Base-by-base conservation (phyloP, 1,140 invertebrate genomes). In the Sarcophaga bullata region DNA sequence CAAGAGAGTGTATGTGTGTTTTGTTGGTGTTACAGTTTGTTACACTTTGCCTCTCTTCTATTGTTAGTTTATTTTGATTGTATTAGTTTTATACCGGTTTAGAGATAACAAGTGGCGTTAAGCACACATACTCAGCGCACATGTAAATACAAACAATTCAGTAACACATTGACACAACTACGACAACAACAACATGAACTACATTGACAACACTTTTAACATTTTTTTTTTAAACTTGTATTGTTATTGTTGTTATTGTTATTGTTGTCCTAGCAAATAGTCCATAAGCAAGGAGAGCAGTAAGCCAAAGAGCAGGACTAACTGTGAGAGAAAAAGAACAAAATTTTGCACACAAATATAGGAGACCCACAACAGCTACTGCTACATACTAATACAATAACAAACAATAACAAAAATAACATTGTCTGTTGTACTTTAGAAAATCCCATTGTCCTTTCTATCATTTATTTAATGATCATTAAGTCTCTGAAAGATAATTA, bases 51-150 rank as follows among this genome's bases (percentile, higher is more conserved):
- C 17, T 7, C 17, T 72, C 37, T 72, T 73, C 19, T 46, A 0
- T 78, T 47, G 15, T 37, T 78, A 50, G 47, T 50, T 78, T 15
- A 19, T 10, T 78, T 68, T 68, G 62, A 15, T 11, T 58, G 54
- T 15, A 19, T 75, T 73, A 48, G 15, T 75, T 48, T 46, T 75
- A 48, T 75, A 48, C 75, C 75, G 50, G 48, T 78, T 78, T 78
- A 78, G 47, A 78, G 75, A 78, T 78, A 78, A 78, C 75, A 50
- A 78, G 75, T 78, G 75, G 46, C 37, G 15, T 17, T n/a, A 49
- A 78, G 46, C 15, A 78, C 47, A 50, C n/a, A 50, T 48, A 50
- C 37, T n/a, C 47, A 75, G 13, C 46, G 11, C 13, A 19, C 75
- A 78, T 49, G 17, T 78, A 50, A 17, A 78, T 50, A 50, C 73